These are phyloP conservation scores for Hypolimnas misippus DNA, from an alignment of 2,888 invertebrate genomes.

Conservation along the genomic window DNA sequence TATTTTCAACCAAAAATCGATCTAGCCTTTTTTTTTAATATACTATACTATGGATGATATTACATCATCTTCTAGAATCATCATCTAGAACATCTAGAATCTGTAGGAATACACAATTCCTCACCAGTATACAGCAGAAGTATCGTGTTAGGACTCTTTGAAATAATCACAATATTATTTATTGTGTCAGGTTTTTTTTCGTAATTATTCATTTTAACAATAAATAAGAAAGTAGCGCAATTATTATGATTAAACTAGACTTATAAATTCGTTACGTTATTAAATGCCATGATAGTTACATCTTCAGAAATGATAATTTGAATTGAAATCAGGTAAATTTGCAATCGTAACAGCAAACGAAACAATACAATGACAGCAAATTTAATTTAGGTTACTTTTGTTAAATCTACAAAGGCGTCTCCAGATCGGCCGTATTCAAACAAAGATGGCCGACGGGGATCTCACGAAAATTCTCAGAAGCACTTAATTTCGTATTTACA, in stretches of 20 bases:
- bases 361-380: constrained; percentile 24
- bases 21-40: background rate
- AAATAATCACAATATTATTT: no score
- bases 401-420: constrained; percentile 34
- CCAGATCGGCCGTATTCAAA: constrained; percentile 33
- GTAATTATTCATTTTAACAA: background rate
- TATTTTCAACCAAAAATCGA: no score
- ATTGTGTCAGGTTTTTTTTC: background rate
- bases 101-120: no score
- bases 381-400: constrained; percentile 29
- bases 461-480: constrained; percentile 30
- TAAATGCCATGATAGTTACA: background rate
- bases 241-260: background rate
- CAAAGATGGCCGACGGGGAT: constrained; percentile 32
- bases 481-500: constrained; percentile 41
- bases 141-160: no score
- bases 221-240: background rate
- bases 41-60: no score
- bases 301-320: background rate
- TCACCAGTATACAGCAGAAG: no score
- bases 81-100: no score
- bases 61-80: no score
- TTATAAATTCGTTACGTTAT: background rate
- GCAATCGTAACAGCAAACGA: constrained; percentile 14
- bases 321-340: constrained; percentile 11